Evolutionary conservation across 2,113 vertebrate genomes (phyloP).

Genomic region (Psephotus haematonotus): DNA sequence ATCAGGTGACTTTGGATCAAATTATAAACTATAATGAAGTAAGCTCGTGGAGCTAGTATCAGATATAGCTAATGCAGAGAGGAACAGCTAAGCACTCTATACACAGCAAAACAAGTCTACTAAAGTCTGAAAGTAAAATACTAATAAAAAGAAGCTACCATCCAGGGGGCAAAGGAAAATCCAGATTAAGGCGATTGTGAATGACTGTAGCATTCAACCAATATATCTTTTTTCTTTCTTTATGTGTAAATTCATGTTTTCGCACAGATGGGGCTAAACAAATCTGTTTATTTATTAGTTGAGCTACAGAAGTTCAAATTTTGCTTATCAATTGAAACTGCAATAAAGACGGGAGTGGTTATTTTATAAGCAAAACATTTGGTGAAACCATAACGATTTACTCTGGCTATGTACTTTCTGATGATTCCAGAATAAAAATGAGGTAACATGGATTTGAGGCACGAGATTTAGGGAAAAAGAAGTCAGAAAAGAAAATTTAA

Average conservation of each 20-base stretch:
- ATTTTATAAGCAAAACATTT: neutral
- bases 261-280: neutral
- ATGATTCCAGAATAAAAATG: neutral
- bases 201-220: neutral
- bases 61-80: neutral
- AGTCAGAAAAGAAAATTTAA: neutral
- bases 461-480: neutral
- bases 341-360: neutral
- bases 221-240: neutral
- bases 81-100: neutral
- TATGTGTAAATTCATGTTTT: neutral
- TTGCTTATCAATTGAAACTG: neutral
- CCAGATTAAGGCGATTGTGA: neutral
- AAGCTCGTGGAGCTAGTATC: neutral
- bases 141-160: neutral
- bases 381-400: neutral
- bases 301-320: neutral
- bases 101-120: neutral
- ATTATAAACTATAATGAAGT: slow-evolving; percentile 27
- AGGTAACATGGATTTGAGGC: neutral
- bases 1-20: slow-evolving; percentile 44
- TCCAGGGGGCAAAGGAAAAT: slow-evolving; percentile 8
- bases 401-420: neutral
- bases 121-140: neutral
- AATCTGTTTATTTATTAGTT: neutral